These are phyloP conservation scores for Cryptomyrus ogoouensis DNA, from an alignment of 2,113 vertebrate species.

Conservation along the genomic window DNA sequence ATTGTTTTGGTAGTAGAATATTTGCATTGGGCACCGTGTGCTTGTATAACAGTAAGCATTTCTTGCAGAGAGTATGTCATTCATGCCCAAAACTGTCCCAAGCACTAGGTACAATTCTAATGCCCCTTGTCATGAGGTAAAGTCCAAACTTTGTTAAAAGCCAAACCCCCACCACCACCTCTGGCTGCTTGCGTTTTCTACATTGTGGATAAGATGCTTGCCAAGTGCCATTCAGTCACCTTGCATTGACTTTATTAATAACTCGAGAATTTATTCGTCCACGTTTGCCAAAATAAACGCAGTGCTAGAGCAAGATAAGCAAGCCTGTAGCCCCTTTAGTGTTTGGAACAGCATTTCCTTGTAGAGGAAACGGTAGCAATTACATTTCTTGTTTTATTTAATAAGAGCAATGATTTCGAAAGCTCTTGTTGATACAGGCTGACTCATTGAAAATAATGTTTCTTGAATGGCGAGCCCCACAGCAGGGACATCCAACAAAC, in stretches of 20 bases:
- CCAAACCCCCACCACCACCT: no score
- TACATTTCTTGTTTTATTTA: not conserved
- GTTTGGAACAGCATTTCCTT: not conserved
- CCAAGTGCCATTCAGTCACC: not conserved
- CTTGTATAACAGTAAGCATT: not conserved
- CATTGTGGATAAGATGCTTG: not conserved
- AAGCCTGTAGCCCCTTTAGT: not conserved
- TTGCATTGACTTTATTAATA: not conserved
- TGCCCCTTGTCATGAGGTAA: not conserved
- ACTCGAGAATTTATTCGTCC: not conserved
- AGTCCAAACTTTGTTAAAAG: not conserved
- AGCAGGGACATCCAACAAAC: conserved; percentile 13
- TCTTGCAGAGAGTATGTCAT: not conserved
- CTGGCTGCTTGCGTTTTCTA: not conserved
- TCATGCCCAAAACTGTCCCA: not conserved
- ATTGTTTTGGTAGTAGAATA: not conserved
- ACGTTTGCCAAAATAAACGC: not conserved
- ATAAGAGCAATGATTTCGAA: not conserved
- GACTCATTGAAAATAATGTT: not conserved
- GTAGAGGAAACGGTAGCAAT: not conserved
- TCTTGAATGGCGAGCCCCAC: not conserved
- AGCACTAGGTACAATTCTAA: not conserved
- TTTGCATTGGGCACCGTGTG: not conserved
- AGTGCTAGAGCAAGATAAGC: not conserved
- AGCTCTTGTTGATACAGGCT: not conserved